Percentiles rank a stretch among this genome's conserved stretches.
Evolutionary conservation across 2,888 invertebrate species (phyloP).

Genomic region (Lumbricus terrestris): DNA sequence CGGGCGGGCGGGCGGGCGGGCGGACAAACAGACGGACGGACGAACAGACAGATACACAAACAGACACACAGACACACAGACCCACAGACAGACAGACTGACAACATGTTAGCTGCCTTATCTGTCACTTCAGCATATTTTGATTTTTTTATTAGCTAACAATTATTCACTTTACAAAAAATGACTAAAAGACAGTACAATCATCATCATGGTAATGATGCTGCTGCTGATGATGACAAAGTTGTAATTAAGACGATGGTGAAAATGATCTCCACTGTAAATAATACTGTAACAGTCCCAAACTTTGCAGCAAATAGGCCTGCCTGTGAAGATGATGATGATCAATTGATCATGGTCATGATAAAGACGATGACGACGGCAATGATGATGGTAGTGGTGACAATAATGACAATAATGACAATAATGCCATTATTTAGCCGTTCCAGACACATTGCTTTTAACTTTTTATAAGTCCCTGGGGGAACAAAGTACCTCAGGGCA

Average conservation of each 20-base stretch:
- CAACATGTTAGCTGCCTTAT: no score
- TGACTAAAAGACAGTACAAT: neutral
- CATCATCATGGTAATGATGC: neutral
- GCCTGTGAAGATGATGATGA: neutral
- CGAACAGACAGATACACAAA: no score
- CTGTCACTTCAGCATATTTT: no score
- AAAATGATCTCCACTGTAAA: neutral
- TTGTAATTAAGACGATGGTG: neutral
- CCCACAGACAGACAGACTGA: no score
- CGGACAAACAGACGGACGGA: no score
- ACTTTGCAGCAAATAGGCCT: neutral
- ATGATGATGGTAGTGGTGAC: no score
- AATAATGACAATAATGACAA: neutral
- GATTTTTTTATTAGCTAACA: neutral
- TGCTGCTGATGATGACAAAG: neutral
- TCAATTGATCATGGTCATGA: no score
- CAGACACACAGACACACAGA: no score
- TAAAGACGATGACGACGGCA: neutral
- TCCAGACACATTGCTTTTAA: no score
- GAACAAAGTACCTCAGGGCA: no score
- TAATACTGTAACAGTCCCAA: neutral
- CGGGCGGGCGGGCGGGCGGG: no score
- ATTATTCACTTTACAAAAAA: neutral
- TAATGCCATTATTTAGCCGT: neutral
- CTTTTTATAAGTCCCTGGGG: no score